These are phyloP conservation scores for Bradypodion ventrale DNA, from an alignment of 2,797 vertebrate genomes.

Conservation along the genomic window DNA sequence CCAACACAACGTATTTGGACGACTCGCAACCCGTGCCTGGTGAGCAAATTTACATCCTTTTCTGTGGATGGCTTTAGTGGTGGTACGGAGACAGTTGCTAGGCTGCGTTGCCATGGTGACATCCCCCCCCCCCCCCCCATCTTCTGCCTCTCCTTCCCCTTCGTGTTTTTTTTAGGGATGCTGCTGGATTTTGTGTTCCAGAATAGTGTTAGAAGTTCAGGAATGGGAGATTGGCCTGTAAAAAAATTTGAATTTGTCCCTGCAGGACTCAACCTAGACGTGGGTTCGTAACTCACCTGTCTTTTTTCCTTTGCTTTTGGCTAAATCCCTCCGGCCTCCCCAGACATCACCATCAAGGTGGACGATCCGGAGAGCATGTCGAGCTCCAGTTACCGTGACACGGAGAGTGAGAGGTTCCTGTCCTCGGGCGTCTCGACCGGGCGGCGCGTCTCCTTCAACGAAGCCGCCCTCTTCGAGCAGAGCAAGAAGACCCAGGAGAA, in stretches of 20 bases:
- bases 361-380: conserved; percentile 91
- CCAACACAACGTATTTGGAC: conserved; percentile 87
- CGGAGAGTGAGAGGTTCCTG: conserved; percentile 92
- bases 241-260: not conserved
- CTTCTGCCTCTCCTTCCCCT: not conserved
- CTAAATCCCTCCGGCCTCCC: conserved; percentile 16
- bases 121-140: too few relatives aligned
- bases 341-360: conserved; percentile 90
- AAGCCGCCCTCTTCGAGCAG: conserved; percentile 92
- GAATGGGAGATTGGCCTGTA: too few relatives aligned
- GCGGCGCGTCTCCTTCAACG: conserved; percentile 96
- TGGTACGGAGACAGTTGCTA: not conserved
- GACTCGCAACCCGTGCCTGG: conserved; percentile 89
- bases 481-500: conserved; percentile 92
- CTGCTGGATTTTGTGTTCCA: not conserved
- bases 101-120: not conserved
- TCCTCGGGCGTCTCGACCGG: conserved; percentile 87
- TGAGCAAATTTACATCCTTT: conserved; percentile 67
- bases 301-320: too few relatives aligned
- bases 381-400: conserved; percentile 82
- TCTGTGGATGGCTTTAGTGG: not conserved
- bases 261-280: too few relatives aligned
- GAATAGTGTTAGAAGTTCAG: too few relatives aligned
- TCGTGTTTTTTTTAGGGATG: too few relatives aligned
- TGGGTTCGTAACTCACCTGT: too few relatives aligned